Conservation (phyloP, 2,113 vertebrate genomes). For the Gymnogyps californianus region DNA sequence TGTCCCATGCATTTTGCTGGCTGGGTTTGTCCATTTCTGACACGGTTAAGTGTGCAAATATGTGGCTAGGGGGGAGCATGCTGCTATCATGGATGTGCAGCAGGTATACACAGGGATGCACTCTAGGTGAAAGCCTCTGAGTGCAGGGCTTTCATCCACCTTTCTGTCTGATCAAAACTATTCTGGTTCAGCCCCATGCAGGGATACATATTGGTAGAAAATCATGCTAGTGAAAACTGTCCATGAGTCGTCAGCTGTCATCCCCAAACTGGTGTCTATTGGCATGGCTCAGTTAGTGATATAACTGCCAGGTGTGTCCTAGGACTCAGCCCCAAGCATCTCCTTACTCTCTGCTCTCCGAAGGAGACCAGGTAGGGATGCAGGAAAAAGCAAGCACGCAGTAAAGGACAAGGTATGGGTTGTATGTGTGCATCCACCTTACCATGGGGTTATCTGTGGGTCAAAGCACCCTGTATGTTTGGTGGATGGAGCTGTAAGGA, state of each 20-base stretch:
- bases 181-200: neutral
- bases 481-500: neutral
- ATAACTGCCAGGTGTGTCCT: neutral
- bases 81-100: neutral
- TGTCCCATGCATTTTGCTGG: neutral
- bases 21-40: neutral
- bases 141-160: neutral
- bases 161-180: neutral
- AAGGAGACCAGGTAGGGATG: neutral
- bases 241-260: neutral
- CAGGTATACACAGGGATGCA: neutral
- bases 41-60: fast-evolving
- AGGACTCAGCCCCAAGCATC: neutral
- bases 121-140: neutral
- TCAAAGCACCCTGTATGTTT: neutral
- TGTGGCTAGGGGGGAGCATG: neutral
- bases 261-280: neutral
- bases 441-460: neutral
- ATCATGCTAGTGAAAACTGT: neutral
- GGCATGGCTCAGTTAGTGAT: neutral
- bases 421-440: neutral
- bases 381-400: neutral
- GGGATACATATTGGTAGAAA: neutral
- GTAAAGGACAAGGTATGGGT: neutral
- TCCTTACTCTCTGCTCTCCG: neutral